Base-by-base conservation (phyloP, 2,113 vertebrate genomes). In the Sylvilagus bachmani region DNA sequence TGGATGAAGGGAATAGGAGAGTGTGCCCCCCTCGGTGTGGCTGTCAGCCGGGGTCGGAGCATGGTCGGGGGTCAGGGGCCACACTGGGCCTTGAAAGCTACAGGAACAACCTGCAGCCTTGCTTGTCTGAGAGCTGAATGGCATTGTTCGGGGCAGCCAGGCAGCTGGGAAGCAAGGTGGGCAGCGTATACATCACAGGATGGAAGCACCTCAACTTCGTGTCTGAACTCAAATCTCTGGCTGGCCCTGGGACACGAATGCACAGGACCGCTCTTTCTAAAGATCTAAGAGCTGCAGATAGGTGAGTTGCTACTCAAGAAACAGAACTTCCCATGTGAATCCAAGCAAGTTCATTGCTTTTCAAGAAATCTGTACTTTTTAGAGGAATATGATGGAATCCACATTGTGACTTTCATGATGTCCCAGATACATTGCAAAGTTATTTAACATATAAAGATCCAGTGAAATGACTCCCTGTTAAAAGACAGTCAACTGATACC, bases 341-440 rank as follows among this genome's bases (percentile, higher is more conserved):
- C 69, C 33, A 38, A 38, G 69, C 66, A 74, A 44, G 10, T 33
- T 79, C 87, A 77, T 58, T 67, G 49, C 14, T 33, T 86, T 67
- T 81, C 29, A 69, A 55, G 36, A 49, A 38, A 86, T 61, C n/a
- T 83, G 12, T 83, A 49, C 17, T 62, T 88, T 85, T 94, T 61
- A 77, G 77, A 85, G 21, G 33, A 93, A 27, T 81, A 33, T 87
- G 78, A 84, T 69, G 78, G 62, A 96, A 92, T 90, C 73, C 49
- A 90, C 61, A 87, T 61, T 0, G 16, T 36, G 69, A 64, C 38
- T 67, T 88, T 69, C 21, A 93, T 16, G 51, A 4, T 51, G 36
- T 36, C 7, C 64, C 67, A 36, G 38, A 29, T 87, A 90, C 29
- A 38, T 19, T 70, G 71, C 58, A 84, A 91, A 95, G 81, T 74